Evolutionary conservation across 2,797 vertebrate species (phyloP), one percentile per base, ranked within the genome.

Genomic region (Melanotaenia nigrans): DNA sequence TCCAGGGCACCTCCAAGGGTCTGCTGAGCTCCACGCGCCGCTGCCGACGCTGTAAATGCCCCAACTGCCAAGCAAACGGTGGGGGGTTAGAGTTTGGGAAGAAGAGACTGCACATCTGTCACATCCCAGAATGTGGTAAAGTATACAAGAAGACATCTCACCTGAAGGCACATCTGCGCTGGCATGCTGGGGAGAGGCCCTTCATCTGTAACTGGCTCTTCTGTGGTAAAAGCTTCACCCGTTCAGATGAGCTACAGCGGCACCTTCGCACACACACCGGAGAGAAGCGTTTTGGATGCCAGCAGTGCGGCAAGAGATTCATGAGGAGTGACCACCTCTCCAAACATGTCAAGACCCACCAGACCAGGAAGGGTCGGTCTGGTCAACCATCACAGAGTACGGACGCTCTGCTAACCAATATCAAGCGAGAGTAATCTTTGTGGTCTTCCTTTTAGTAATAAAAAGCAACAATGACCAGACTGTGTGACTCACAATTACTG

Each of bases 321-420:
- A 96, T 96, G 96, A 93, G 95, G 80, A 96, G 96, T 5, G 95
- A 96, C 83, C 95, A 96, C 84, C 95, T 96, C 73, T 95, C 96
- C 81, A 96, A 96, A 76, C 96, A 96, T 0, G 93, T 95, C 60
- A 96, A 96, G 91, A 96, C 95, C 81, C 96, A 96, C 87, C 96
- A 96, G 89, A 93, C 92, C 78, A 92, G 95, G 82, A 95, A 95
- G 89, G 92, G 92, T 64, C 92, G 94, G 59, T 89, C 89, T 3
- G 89, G 90, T 47, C 92, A 83, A 59, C 85, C 90, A 22, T 68
- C 86, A 75, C 72, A 87, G 78, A 77, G 81, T 84, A 81, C 85
- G 11, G 93, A 94, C 59, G 68, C 92, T 61, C 86, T 94, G 82
- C 87, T 95, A 68, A 85, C 90, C 86, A 94, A 83, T 57, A 95